Evolutionary conservation across 2,797 vertebrate genomes (phyloP), one percentile per base, ranked within the genome.

Genomic region (Anguilla pacifica): DNA sequence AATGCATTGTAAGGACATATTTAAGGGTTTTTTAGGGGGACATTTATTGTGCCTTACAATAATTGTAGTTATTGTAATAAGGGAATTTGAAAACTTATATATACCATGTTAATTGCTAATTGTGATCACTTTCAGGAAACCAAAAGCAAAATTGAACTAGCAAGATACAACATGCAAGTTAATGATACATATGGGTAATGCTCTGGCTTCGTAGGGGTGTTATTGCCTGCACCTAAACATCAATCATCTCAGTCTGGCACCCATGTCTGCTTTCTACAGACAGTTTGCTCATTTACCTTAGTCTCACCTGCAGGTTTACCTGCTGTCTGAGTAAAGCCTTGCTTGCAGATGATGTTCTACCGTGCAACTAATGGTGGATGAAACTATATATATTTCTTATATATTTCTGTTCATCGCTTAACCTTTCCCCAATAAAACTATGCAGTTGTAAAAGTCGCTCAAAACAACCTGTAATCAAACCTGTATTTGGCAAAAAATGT

Each of bases 361-460:
- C 84, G 87, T 86, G 51, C 72, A 82, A 77, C 77, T 86, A 88
- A 88, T 89, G 86, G 87, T 64, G 46, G 39, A 67, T 89, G 59
- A 88, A 90, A 6, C 61, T 19, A 64, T 35, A 35, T 35, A 35
- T 35, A 35, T 35, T 35, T 35, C 35, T 64, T 64, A 19, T 64
- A 19, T 64, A 19, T 64, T 22, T 64, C 61, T 4, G 22, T 61
- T 61, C 19, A 61, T 61, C 53, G 53, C 53, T 15, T 55, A 55
- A 19, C 59, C 59, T 61, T 61, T 61, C 59, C 6, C 15, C 53
- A 55, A 11, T 13, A 9, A 53, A 13, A 53, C 51, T 53, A 61
- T 61, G 59, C 19, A 17, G 17, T 64, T 64, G 59, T 64, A 64
- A 64, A 64, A 64, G 61, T 64, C 6, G 25, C 61, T n/a, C 3